Evolutionary conservation across 2,797 vertebrate species (phyloP), one percentile per base, ranked within the genome.

Genomic region (Chlorospingus semifuscus): DNA sequence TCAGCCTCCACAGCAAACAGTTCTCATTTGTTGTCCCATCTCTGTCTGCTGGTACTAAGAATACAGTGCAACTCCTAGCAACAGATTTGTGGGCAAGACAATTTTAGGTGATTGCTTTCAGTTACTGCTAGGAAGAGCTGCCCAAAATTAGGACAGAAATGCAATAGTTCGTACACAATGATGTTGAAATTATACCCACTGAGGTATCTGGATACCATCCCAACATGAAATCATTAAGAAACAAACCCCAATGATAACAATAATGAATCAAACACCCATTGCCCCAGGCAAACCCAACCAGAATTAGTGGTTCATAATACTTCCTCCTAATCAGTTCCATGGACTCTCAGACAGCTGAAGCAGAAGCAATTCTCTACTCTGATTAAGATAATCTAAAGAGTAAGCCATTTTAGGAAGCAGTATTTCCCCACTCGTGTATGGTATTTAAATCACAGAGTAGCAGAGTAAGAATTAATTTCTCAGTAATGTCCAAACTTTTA

Each of bases 151-250:
- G 22, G 27, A 57, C 15, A 88, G 78, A 86, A 88, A 89, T 47
- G 21, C n/a, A 74, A 68, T 9, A 57, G 60, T 59, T 93, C 74
- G 37, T 34, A 80, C 26, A 70, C 22, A 41, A 63, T 32, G 46
- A 87, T 86, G 70, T 57, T 59, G 83, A 93, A 95, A 95, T 89
- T 66, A 68, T 52, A 78, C 44, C 37, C 69, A 87, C 6, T 70
- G 56, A 89, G 50, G 41, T 66, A 71, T 56, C 72, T 94, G 92
- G 89, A 87, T 32, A 55, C 44, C 52, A 90, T 83, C 87, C 92
- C 87, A 89, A 69, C 22, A 83, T 91, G 93, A 94, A 95, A 89
- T 92, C 79, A 89, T 91, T 85, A 91, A 59, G 71, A 90, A 95
- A 87, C 26, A 88, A 94, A 89, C 36, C 61, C 39, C 69, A 76